These are phyloP conservation scores for Mesorhabditis belari DNA, from an alignment of 2,888 invertebrate species.

Conservation along the genomic window DNA sequence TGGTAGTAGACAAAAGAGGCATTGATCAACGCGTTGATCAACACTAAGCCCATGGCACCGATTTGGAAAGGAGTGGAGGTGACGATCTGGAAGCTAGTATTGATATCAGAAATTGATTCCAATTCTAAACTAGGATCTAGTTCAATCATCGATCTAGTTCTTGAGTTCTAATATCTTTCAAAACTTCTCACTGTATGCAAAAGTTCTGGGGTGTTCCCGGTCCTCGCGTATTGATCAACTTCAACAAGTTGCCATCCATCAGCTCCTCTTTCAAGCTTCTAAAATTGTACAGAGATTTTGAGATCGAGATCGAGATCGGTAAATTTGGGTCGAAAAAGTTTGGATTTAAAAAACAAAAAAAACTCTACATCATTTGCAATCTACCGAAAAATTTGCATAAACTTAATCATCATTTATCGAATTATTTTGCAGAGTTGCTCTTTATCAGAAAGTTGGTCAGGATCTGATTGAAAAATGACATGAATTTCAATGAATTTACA, in stretches of 20 bases:
- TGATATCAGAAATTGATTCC: neutral
- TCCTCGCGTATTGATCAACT: slow-evolving; percentile 74
- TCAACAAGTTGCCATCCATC: slow-evolving; percentile 90
- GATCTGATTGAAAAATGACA: no score
- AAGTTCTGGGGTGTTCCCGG: slow-evolving; percentile 25
- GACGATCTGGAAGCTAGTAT: slow-evolving; percentile 73
- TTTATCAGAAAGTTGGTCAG: no score
- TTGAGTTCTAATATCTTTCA: slow-evolving; percentile 51
- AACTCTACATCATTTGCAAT: no score
- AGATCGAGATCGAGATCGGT: no score
- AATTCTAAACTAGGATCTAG: slow-evolving; percentile 53
- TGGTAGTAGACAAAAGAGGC: slow-evolving; percentile 91
- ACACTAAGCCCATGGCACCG: slow-evolving; percentile 79
- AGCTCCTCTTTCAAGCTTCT: slow-evolving; percentile 71
- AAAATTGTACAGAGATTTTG: slow-evolving; percentile 2
- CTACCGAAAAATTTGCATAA: no score
- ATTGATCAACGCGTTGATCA: slow-evolving; percentile 89
- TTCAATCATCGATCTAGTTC: slow-evolving; percentile 66
- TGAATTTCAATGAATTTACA: no score
- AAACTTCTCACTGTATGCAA: slow-evolving; percentile 21
- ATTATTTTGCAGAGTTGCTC: no score
- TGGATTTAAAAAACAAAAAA: no score
- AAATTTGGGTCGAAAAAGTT: no score
- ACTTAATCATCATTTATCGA: no score
- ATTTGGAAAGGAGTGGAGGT: slow-evolving; percentile 76